phyloP scores from a whole-genome alignment of 2,797 vertebrate genomes.

The Scomberomorus guttatus region DNA sequence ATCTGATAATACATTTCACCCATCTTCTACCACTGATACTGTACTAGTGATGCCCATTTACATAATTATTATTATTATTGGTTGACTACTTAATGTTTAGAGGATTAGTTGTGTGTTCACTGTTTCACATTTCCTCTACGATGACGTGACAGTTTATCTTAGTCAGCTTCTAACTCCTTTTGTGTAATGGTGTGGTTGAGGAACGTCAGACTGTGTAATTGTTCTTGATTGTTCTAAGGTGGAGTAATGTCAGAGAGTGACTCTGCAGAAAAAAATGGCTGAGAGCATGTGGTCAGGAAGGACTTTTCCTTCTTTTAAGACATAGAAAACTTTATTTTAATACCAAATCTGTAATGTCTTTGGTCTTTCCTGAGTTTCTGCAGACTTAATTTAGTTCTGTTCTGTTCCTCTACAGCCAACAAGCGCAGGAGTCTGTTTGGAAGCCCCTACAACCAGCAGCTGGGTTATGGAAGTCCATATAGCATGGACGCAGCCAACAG shows the following conservation, averaged over 20 bases:
- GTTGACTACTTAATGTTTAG: neutral
- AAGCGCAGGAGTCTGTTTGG: constrained; percentile 94
- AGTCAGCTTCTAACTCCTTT: neutral
- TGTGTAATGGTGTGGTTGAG: neutral
- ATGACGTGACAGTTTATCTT: neutral
- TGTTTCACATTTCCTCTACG: neutral
- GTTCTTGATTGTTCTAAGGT: neutral
- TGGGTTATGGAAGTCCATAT: constrained; percentile 88
- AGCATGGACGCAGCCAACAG: constrained; percentile 93
- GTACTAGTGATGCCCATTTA: neutral
- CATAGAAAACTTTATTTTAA: neutral
- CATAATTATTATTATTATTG: neutral
- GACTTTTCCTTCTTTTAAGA: neutral
- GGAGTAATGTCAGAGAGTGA: neutral
- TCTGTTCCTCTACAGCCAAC: constrained; percentile 85
- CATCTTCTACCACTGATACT: neutral
- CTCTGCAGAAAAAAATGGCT: neutral
- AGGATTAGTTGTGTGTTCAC: neutral
- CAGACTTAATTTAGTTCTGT: constrained; percentile 12
- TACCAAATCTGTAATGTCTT: neutral
- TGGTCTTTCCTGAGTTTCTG: neutral
- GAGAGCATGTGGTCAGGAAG: neutral
- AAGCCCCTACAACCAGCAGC: constrained; percentile 89
- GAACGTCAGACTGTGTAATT: neutral
- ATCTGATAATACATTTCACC: neutral